Percentiles rank a stretch among this genome's conserved stretches.
phyloP scores from a whole-genome alignment of 64 coral and sea anemone genomes.

The Catalaphyllia jardinei region DNA sequence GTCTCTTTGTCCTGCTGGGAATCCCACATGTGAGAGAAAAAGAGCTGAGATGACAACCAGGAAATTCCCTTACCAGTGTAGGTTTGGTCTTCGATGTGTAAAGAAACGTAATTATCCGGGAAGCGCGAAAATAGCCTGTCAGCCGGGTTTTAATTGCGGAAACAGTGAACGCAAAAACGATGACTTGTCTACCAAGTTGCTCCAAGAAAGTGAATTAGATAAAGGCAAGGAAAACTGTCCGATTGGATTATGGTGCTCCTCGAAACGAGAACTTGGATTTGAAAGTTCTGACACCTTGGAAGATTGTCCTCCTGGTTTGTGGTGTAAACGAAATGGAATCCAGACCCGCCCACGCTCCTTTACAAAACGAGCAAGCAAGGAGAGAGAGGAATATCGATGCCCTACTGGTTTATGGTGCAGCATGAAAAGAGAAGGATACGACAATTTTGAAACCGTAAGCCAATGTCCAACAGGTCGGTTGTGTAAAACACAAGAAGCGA shows the following conservation, averaged over 20 bases:
- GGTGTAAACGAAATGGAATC: conserved; percentile 42
- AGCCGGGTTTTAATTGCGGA: background rate
- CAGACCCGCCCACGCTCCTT: background rate
- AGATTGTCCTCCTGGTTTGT: conserved; percentile 41
- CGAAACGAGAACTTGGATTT: conserved; percentile 17
- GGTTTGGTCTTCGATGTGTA: conserved; percentile 9
- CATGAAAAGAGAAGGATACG: background rate
- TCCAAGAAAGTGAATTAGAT: background rate
- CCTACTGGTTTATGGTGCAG: background rate
- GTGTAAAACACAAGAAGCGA: conserved; percentile 38
- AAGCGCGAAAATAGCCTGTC: background rate
- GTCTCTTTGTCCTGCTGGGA: background rate
- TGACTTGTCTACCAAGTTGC: background rate
- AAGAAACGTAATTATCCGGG: background rate
- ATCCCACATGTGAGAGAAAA: background rate
- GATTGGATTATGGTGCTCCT: conserved; percentile 48
- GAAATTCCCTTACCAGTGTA: conserved; percentile 15
- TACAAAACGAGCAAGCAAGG: background rate
- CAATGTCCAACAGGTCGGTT: conserved; percentile 20
- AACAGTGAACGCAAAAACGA: background rate
- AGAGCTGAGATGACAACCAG: background rate
- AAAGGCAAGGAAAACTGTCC: conserved; percentile 13
- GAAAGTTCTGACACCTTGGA: background rate
- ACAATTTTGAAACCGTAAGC: background rate
- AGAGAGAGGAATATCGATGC: background rate